Conservation (phyloP, 2,888 invertebrate genomes). For the Stratiomys singularior region DNA sequence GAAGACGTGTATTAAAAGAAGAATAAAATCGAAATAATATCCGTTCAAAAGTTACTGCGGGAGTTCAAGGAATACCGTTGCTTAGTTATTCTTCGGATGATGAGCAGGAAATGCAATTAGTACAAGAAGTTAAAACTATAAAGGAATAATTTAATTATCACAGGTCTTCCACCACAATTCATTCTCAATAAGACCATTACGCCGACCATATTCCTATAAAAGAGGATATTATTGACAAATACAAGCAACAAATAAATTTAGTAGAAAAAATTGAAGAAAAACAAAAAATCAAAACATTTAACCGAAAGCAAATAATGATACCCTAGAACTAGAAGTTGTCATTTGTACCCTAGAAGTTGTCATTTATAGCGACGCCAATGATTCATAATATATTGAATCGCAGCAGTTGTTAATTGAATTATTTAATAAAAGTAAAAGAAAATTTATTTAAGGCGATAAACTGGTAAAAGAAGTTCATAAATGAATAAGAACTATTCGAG, state of each 20-base stretch:
- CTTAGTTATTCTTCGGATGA: background rate
- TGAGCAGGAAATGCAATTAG: background rate
- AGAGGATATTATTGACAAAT: background rate
- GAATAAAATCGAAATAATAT: no score
- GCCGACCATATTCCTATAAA: background rate
- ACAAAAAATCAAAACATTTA: background rate
- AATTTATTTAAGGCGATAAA: constrained; percentile 8
- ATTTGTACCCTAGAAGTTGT: background rate
- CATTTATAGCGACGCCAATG: background rate
- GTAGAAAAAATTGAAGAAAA: background rate
- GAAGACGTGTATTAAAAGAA: no score
- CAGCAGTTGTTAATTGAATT: background rate
- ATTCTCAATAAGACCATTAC: background rate
- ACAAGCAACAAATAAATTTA: constrained; percentile 13
- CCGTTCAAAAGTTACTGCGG: background rate
- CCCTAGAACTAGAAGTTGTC: background rate
- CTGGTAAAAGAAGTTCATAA: background rate
- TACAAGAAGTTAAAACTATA: background rate
- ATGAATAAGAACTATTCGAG: background rate
- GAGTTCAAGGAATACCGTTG: background rate
- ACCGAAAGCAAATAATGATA: constrained; percentile 11
- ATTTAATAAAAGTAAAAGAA: constrained; percentile 23
- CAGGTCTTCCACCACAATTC: background rate
- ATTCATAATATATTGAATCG: background rate
- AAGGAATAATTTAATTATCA: background rate